These are phyloP conservation scores for Hapalemur alaotrensis DNA, from an alignment of 2,797 vertebrate genomes.

Conservation along the genomic window DNA sequence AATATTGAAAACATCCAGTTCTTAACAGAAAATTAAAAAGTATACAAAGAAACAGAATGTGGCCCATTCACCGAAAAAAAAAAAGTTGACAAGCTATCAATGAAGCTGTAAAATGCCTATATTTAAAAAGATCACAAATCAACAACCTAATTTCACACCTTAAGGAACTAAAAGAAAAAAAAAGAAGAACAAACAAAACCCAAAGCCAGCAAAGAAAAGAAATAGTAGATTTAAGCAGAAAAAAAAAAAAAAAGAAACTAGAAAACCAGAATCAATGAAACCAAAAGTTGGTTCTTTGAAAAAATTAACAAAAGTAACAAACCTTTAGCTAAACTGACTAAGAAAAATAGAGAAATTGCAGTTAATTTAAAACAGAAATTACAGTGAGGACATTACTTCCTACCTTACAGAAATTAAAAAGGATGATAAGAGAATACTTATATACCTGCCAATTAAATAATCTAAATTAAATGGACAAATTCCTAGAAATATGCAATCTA, in stretches of 20 bases:
- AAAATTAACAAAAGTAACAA: background rate
- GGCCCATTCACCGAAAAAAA: background rate
- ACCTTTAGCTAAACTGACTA: background rate
- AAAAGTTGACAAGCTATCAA: background rate
- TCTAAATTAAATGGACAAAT: background rate
- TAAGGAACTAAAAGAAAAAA: background rate
- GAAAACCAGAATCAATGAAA: background rate
- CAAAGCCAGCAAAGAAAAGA: background rate
- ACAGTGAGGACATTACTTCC: background rate
- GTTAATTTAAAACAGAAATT: background rate
- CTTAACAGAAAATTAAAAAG: background rate
- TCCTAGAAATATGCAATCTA: background rate
- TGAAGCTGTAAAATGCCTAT: background rate
- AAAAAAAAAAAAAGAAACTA: background rate
- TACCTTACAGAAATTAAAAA: background rate
- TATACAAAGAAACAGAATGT: background rate
- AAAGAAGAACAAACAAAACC: background rate
- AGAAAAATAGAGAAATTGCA: background rate
- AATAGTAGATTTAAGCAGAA: background rate
- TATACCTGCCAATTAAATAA: background rate
- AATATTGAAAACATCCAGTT: background rate
- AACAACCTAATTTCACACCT: background rate
- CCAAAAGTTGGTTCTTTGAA: background rate
- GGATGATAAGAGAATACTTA: background rate
- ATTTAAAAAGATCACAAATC: background rate